Percentiles rank a stretch among this genome's conserved stretches.
Evolutionary conservation across 2,113 vertebrate species (phyloP).

Genomic region (Globicephala melas): DNA sequence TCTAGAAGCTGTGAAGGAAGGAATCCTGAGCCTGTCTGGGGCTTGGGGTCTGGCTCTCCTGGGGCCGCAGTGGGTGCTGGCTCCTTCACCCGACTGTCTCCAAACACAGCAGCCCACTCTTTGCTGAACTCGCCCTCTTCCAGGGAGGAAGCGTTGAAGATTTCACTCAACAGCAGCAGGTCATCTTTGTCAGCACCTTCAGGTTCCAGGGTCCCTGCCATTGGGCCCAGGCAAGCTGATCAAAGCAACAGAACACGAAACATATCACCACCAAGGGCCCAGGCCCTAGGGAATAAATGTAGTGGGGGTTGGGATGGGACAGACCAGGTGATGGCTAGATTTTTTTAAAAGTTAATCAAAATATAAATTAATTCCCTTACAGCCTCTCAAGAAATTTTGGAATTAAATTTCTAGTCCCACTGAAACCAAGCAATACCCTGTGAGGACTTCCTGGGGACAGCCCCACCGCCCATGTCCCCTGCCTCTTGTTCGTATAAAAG

Average conservation of each 20-base stretch:
- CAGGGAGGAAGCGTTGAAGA: slow-evolving; percentile 88
- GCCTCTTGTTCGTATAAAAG: neutral
- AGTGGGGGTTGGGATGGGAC: neutral
- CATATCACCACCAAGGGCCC: neutral
- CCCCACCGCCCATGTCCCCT: neutral
- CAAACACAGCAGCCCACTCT: slow-evolving; percentile 93
- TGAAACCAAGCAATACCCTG: neutral
- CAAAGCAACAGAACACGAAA: neutral
- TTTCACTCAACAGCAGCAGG: slow-evolving; percentile 90
- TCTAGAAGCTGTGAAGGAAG: slow-evolving; percentile 95
- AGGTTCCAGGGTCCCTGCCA: slow-evolving; percentile 74
- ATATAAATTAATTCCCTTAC: neutral
- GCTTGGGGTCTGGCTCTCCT: slow-evolving; percentile 78
- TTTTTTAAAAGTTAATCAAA: neutral
- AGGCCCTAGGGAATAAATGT: neutral
- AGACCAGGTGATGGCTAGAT: neutral
- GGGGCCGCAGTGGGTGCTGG: slow-evolving; percentile 22
- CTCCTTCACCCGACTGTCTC: slow-evolving; percentile 78
- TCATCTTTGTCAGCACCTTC: slow-evolving; percentile 87
- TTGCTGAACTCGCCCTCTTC: slow-evolving; percentile 90
- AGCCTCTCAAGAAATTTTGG: neutral
- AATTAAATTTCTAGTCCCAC: neutral
- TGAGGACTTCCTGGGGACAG: neutral
- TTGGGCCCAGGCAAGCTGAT: slow-evolving; percentile 79
- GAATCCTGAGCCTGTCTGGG: slow-evolving; percentile 84